Evolutionary conservation across 2,888 invertebrate genomes (phyloP).

Genomic region (Leucoptera coffeella): DNA sequence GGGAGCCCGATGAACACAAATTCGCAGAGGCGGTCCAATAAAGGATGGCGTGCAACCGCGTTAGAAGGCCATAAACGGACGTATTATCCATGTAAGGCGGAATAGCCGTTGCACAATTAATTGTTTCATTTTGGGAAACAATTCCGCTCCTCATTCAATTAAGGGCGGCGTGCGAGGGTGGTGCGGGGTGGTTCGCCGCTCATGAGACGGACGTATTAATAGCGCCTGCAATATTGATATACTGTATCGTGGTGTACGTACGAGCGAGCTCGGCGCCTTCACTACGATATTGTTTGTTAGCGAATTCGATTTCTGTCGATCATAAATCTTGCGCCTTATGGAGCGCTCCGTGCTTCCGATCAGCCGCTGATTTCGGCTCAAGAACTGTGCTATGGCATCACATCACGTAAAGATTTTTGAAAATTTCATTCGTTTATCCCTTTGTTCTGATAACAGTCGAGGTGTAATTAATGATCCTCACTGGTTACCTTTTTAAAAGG

Average conservation of each 20-base stretch:
- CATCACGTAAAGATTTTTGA: too few species aligned
- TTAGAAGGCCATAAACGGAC: conserved; percentile 53
- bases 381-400: too few species aligned
- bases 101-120: conserved; percentile 56
- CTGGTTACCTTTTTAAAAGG: too few species aligned
- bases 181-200: conserved; percentile 16
- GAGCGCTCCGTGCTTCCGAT: too few species aligned
- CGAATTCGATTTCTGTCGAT: conserved; percentile 52
- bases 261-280: conserved; percentile 42
- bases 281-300: conserved; percentile 52
- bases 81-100: conserved; percentile 55
- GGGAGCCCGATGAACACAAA: conserved; percentile 51
- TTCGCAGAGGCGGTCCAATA: conserved; percentile 51
- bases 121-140: conserved; percentile 56
- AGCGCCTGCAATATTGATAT: conserved; percentile 54
- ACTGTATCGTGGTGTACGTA: conserved; percentile 35
- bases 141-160: conserved; percentile 56
- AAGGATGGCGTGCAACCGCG: conserved; percentile 51
- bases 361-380: conserved; percentile 44
- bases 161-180: conserved; percentile 48
- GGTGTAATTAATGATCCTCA: too few species aligned
- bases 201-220: conserved; percentile 54
- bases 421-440: too few species aligned
- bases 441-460: too few species aligned
- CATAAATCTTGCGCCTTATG: conserved; percentile 54